Percentiles rank a stretch among this genome's conserved stretches.
Evolutionary conservation across 1,140 invertebrate species (phyloP).

Genomic region (Philaenus spumarius): DNA sequence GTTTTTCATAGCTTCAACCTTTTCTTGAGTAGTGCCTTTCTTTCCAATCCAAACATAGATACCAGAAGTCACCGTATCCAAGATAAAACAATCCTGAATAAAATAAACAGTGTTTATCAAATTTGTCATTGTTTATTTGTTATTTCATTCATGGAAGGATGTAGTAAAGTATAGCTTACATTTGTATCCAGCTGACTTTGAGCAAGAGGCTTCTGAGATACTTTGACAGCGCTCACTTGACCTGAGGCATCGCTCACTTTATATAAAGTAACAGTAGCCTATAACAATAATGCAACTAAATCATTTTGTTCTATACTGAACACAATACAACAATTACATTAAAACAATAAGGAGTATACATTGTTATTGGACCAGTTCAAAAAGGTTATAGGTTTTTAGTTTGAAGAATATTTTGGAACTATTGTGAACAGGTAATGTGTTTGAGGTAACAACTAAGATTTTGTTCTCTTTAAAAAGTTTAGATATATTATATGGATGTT

Average conservation of each 20-base stretch:
- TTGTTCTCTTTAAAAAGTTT: no score
- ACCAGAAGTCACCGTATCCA: constrained; percentile 73
- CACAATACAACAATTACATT: no score
- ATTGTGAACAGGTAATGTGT: no score
- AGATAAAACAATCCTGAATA: constrained; percentile 68
- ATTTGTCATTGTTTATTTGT: not conserved
- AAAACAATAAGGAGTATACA: no score
- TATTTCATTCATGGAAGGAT: not conserved
- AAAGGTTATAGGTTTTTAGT: no score
- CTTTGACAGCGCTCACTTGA: constrained; percentile 52
- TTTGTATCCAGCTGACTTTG: constrained; percentile 65
- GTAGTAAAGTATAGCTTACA: constrained; percentile 40
- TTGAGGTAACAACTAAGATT: no score
- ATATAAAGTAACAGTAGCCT: constrained; percentile 51
- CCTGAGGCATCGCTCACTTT: constrained; percentile 64
- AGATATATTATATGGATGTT: no score
- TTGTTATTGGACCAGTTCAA: no score
- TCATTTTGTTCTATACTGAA: no score
- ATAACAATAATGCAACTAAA: constrained; percentile 30
- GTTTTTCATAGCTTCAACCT: constrained; percentile 65
- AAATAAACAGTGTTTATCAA: not conserved
- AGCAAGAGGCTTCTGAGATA: constrained; percentile 58
- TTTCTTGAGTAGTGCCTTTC: constrained; percentile 66
- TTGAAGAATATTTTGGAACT: no score
- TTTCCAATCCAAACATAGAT: constrained; percentile 85